phyloP scores from a whole-genome alignment of 2,888 invertebrate species.

The Eumacrocentrus americanus region DNA sequence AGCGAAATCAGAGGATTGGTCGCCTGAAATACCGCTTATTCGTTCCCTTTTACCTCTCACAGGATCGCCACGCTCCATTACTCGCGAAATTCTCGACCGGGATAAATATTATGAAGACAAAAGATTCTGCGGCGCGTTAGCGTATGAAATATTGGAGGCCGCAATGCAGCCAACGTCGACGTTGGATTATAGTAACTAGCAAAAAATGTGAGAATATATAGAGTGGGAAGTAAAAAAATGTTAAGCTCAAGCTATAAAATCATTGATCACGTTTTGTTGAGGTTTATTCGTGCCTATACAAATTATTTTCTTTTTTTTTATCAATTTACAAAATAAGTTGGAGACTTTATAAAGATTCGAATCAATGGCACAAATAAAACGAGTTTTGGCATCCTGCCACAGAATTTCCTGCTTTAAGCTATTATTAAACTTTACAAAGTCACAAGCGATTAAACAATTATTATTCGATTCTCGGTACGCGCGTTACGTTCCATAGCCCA shows the following conservation, averaged over 20 bases:
- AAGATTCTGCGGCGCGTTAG: constrained; percentile 46
- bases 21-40: constrained; percentile 17
- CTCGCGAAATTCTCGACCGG: constrained; percentile 44
- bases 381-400: constrained; percentile 6
- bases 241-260: neutral
- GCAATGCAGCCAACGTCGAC: constrained; percentile 17
- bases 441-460: constrained; percentile 58
- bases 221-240: constrained; percentile 20
- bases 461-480: constrained; percentile 49
- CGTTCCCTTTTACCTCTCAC: constrained; percentile 25
- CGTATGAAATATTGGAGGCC: constrained; percentile 45
- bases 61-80: constrained; percentile 46
- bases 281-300: neutral
- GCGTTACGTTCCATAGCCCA: constrained; percentile 24
- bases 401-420: constrained; percentile 49
- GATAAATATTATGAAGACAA: constrained; percentile 58
- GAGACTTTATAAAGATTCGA: neutral
- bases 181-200: constrained; percentile 13
- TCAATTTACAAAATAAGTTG: neutral
- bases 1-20: constrained; percentile 8
- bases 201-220: constrained; percentile 13
- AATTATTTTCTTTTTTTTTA: neutral
- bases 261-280: neutral
- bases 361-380: neutral
- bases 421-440: constrained; percentile 53